A percentile compares a stretch with the other conserved stretches of the same genome.
Conservation (phyloP, 2,888 invertebrate genomes). For the Steinernema carpocapsae region DNA sequence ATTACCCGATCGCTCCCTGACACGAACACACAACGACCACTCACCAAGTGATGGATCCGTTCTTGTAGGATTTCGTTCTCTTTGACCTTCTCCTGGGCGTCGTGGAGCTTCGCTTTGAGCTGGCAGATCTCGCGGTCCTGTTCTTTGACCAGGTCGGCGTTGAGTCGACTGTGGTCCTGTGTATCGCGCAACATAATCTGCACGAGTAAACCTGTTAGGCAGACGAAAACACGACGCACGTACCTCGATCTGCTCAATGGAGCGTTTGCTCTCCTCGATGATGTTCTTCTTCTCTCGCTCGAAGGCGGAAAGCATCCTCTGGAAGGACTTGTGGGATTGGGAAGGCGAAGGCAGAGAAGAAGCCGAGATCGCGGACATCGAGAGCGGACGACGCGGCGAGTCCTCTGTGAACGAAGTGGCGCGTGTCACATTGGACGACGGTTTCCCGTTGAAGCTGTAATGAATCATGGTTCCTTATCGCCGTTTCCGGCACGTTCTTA, state of each 20-base stretch:
- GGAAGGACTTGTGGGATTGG: background rate
- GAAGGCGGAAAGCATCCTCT: conserved; percentile 29
- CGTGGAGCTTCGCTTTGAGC: conserved; percentile 31
- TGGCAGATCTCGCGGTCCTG: conserved; percentile 21
- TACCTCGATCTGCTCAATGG: conserved; percentile 33
- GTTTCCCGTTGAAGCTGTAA: conserved; percentile 30
- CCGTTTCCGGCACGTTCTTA: background rate
- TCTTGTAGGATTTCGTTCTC: conserved; percentile 29
- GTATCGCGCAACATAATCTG: conserved; percentile 6
- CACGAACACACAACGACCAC: background rate
- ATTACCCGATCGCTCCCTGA: background rate
- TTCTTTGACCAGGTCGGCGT: conserved; percentile 24
- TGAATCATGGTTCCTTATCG: background rate
- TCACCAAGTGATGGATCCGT: conserved; percentile 32
- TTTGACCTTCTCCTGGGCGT: conserved; percentile 29
- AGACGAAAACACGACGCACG: background rate
- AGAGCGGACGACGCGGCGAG: conserved; percentile 17
- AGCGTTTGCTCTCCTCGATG: conserved; percentile 30
- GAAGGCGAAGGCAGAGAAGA: background rate
- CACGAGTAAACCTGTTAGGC: background rate
- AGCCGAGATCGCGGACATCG: conserved; percentile 20
- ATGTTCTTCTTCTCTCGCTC: conserved; percentile 32
- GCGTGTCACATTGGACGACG: conserved; percentile 9
- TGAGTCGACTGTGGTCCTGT: conserved; percentile 25
- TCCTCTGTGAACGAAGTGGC: conserved; percentile 29